phyloP scores from a whole-genome alignment of 2,113 vertebrate species.

The Damaliscus lunatus region DNA sequence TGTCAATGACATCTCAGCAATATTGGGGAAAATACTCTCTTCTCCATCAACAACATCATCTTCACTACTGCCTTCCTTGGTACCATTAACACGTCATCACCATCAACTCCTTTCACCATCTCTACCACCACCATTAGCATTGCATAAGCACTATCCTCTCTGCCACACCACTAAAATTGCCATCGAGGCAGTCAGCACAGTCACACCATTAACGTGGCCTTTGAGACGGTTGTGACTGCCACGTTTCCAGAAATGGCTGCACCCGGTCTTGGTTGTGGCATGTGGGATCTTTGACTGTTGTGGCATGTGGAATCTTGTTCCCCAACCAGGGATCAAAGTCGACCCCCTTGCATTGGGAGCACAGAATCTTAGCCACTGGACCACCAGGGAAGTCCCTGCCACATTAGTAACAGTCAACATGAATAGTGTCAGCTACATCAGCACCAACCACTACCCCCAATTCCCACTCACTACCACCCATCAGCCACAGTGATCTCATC shows the following conservation, averaged over 20 bases:
- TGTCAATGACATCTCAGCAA: background rate
- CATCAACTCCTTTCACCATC: background rate
- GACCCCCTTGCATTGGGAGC: background rate
- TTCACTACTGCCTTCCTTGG: background rate
- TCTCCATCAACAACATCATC: background rate
- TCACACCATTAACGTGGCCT: background rate
- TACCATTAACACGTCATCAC: background rate
- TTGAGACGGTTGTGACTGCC: background rate
- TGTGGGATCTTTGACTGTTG: background rate
- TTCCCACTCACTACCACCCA: background rate
- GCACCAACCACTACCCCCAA: background rate
- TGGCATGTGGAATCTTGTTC: background rate
- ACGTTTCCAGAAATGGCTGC: background rate
- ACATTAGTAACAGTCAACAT: background rate
- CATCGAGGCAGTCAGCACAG: background rate
- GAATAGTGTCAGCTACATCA: background rate
- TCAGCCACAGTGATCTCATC: background rate
- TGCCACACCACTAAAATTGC: rapidly evolving
- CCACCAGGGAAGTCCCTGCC: background rate
- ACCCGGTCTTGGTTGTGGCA: background rate
- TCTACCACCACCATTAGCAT: too few relatives aligned
- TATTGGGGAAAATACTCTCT: background rate
- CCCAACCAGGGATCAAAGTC: background rate
- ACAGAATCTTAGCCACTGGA: background rate
- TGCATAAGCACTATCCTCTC: background rate